Base-by-base conservation (phyloP, 2,888 invertebrate species). In the Melitaea athalia region DNA sequence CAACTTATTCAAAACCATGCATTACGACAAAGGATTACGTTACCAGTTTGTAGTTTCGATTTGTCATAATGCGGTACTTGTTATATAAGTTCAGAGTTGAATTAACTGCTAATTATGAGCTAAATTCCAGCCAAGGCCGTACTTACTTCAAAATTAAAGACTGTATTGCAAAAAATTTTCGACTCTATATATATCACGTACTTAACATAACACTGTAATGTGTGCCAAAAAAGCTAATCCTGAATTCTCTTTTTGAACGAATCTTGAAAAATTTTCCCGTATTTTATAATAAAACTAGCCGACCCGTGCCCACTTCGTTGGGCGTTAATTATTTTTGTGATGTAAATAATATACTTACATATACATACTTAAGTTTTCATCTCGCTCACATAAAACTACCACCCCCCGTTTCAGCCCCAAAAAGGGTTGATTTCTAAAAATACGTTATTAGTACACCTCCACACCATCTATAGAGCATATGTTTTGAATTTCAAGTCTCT, bases 151-250 rank as follows among this genome's bases (percentile, higher is more conserved):
- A 57, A 57, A 57, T 57, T 57, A 57, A 57, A 38, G 42, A 42
- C 42, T 57, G 57, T 15, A 42, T 38, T 57, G 57, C 57, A 38
- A 15, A 42, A n/a, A 57, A 57, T 15, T 57, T 15, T 42, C 38
- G n/a, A 10, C 42, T 8, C 57, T 5, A 57, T 42, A n/a, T 5
- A 57, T 42, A n/a, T 15, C 31, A 57, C 38, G 38, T n/a, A 57
- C 42, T 38, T 38, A 38, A 42, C 42, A 57, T 15, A n/a, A 42
- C 57, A 57, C 15, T 8, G n/a, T 33, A 33, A 55, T 55, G 14
- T 24, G 38, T 42, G 57, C 57, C 57, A 57, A 57, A 57, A 57
- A 57, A 57, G 57, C 42, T 57, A 57, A 57, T 57, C 57, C 38
- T 15, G 33, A 49, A 61, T 67, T 47, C 45, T 24, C 33, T 47